Percentiles rank a stretch among this genome's conserved stretches.
phyloP scores from a whole-genome alignment of 2,888 invertebrate genomes.

The Tridacna crocea region DNA sequence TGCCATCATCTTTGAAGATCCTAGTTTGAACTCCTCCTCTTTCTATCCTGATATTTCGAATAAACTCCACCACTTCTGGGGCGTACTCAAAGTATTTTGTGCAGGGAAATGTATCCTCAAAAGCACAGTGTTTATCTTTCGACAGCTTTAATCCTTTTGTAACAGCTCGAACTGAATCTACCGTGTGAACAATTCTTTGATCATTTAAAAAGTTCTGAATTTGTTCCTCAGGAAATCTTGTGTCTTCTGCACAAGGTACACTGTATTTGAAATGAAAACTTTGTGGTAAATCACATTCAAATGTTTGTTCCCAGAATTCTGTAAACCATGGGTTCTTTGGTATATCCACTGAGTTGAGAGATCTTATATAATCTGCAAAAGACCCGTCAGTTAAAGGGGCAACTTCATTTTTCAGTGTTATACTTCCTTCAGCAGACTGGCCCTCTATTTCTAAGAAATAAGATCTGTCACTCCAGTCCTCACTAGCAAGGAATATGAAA shows the following conservation, averaged over 20 bases:
- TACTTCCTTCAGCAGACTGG: constrained; percentile 67
- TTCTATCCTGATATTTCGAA: constrained; percentile 38
- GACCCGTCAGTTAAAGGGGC: constrained; percentile 32
- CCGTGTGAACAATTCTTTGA: constrained; percentile 73
- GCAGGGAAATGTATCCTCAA: constrained; percentile 65
- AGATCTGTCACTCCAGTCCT: constrained; percentile 74
- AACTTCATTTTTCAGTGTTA: constrained; percentile 69
- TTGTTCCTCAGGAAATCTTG: constrained; percentile 45
- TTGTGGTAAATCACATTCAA: constrained; percentile 70
- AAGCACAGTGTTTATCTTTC: constrained; percentile 65
- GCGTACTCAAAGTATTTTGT: constrained; percentile 49
- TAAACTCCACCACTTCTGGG: constrained; percentile 34
- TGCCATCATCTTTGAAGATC: constrained; percentile 74
- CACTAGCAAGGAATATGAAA: constrained; percentile 75
- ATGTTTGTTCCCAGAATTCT: constrained; percentile 75
- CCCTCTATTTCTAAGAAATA: constrained; percentile 62
- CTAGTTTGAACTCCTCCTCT: constrained; percentile 38
- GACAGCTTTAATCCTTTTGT: constrained; percentile 67
- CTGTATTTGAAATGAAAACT: constrained; percentile 68
- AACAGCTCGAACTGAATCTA: constrained; percentile 74
- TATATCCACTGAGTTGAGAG: constrained; percentile 48
- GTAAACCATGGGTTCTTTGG: constrained; percentile 74
- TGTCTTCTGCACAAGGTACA: constrained; percentile 48
- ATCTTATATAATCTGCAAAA: constrained; percentile 46
- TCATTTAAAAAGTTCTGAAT: constrained; percentile 57